Conservation (phyloP, 2,888 invertebrate genomes). For the Oxytorus armatus region DNA sequence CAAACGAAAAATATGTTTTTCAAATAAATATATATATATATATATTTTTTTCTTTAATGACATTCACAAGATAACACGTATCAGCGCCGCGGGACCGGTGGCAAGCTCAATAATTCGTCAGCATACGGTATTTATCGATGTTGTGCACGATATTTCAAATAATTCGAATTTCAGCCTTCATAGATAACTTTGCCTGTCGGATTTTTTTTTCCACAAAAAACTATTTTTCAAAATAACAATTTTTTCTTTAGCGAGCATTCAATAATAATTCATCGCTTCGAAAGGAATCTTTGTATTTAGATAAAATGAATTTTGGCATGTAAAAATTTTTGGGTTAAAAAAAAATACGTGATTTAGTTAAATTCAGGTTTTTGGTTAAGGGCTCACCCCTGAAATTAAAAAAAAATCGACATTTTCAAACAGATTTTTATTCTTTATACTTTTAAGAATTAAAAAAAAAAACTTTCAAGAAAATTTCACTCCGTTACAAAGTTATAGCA, state of each 20-base stretch:
- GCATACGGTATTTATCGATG: not conserved
- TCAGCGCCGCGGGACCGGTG: not conserved
- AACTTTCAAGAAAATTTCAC: too few relatives aligned
- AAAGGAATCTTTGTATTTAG: not conserved
- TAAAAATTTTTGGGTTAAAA: too few relatives aligned
- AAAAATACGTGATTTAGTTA: too few relatives aligned
- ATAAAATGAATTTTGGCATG: not conserved
- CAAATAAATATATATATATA: not conserved
- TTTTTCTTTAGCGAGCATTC: too few relatives aligned
- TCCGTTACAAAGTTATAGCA: too few relatives aligned
- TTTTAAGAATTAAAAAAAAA: too few relatives aligned
- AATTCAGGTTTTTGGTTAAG: too few relatives aligned
- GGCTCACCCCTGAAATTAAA: too few relatives aligned
- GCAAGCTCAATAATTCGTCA: not conserved
- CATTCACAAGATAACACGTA: not conserved
- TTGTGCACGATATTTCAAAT: not conserved
- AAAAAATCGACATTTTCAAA: too few relatives aligned
- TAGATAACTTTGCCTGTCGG: too few relatives aligned
- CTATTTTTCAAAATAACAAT: not conserved
- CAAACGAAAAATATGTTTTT: slow-evolving; percentile 52
- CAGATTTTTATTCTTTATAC: too few relatives aligned
- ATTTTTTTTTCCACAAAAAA: not conserved
- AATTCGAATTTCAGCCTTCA: not conserved
- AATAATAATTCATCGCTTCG: not conserved
- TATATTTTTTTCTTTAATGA: not conserved